Percentiles rank a stretch among this genome's conserved stretches.
These are phyloP conservation scores for Agrochola lychnidis DNA, from an alignment of 2,888 invertebrate genomes.

Conservation along the genomic window DNA sequence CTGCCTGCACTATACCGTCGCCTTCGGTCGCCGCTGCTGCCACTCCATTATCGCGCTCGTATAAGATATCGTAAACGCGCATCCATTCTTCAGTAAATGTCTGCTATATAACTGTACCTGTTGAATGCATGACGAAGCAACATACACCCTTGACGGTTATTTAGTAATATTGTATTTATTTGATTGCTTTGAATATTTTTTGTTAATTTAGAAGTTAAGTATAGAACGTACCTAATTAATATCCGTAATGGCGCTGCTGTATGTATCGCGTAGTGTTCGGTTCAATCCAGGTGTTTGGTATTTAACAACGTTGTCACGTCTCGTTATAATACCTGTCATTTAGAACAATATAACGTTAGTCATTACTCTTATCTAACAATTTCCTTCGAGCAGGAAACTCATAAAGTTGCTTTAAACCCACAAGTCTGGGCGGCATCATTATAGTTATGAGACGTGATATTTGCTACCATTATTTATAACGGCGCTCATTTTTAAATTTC, in stretches of 20 bases:
- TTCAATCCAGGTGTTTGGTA: constrained; percentile 23
- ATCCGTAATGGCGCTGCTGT: constrained; percentile 53
- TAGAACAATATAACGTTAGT: constrained; percentile 16
- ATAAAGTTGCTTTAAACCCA: constrained; percentile 29
- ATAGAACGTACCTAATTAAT: constrained; percentile 38
- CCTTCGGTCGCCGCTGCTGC: constrained; percentile 40
- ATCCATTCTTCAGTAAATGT: constrained; percentile 75
- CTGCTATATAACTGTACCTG: constrained; percentile 81
- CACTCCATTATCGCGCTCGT: constrained; percentile 61
- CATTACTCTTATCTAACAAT: constrained; percentile 32
- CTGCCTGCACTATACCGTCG: neutral
- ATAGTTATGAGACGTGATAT: constrained; percentile 33
- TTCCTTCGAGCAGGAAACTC: constrained; percentile 25
- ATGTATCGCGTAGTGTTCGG: constrained; percentile 31
- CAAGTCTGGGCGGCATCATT: constrained; percentile 30
- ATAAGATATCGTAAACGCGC: constrained; percentile 67
- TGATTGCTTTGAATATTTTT: constrained; percentile 54
- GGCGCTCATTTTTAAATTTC: constrained; percentile 20
- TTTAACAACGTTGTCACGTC: constrained; percentile 34
- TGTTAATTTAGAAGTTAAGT: constrained; percentile 32
- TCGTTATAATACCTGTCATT: constrained; percentile 19
- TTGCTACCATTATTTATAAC: constrained; percentile 38
- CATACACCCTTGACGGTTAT: constrained; percentile 59
- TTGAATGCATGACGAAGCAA: constrained; percentile 84
- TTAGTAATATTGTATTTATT: constrained; percentile 63